Base-by-base conservation (phyloP, 1,140 invertebrate species). In the Papilio xuthus region DNA sequence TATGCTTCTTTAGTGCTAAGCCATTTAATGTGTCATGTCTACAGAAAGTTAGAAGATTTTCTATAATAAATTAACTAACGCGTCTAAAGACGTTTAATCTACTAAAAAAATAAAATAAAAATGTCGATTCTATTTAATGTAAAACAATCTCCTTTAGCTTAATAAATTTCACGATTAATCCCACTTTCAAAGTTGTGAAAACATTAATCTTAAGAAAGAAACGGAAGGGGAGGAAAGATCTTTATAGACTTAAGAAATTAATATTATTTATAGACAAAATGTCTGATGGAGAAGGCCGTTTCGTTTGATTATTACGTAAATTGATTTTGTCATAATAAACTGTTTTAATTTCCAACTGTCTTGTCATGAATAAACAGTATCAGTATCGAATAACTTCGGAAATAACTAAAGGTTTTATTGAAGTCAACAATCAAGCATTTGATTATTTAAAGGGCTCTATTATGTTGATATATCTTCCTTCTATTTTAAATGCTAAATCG, bases 141-240 rank as follows among this genome's bases (percentile, higher is more conserved):
- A 67, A 67, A 67, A 67, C 26, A 67, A 67, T 28, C 26, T 67
- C 26, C 12, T 28, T 67, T 67, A 28, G 60, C 13, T 67, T 32
- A 60, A 60, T 60, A 67, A 67, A 67, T 67, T 67, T 67, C 60
- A 67, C 60, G 60, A 28, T 67, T 28, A 67, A 67, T 67, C 26
- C 60, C 26, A 67, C 60, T 32, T 67, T 67, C 60, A 12, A 67
- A 28, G 60, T 67, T 32, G 26, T 15, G 60, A 67, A 67, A 67
- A 67, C 60, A 67, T 67, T 67, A 67, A 67, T 67, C 60, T 67
- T 67, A 28, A 12, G 26, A 67, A 67, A 67, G 60, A 18, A 67
- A 60, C n/a, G 53, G 20, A 23, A 67, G 60, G 26, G 60, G 13
- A 67, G 60, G 60, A 13, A 28, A 67, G 60, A 67, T 67, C 20